Conservation (phyloP, 2,797 vertebrate species). For the Australoheros facetus region DNA sequence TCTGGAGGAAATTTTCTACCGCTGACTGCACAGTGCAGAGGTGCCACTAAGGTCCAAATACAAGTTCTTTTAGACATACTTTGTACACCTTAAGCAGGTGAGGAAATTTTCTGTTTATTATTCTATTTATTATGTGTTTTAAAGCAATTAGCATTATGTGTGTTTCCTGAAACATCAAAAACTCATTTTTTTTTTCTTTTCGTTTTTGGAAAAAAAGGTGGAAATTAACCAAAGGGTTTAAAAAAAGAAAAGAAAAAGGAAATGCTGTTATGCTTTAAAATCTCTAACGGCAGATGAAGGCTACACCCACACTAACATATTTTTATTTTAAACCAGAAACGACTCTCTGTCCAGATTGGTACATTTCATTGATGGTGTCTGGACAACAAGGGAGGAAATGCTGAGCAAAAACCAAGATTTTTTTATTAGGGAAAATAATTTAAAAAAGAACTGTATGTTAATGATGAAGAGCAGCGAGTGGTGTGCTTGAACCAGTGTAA, state of each 20-base stretch:
- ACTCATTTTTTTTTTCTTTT: too few species aligned
- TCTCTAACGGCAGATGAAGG: conserved; percentile 52
- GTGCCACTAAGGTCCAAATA: not conserved
- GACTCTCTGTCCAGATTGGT: not conserved
- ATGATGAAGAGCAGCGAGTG: not conserved
- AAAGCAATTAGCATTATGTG: not conserved
- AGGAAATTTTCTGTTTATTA: not conserved
- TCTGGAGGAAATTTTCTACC: not conserved
- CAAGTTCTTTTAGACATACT: not conserved
- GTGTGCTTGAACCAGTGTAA: not conserved
- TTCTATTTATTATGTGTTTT: not conserved
- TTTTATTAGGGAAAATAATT: not conserved
- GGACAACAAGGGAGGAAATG: not conserved
- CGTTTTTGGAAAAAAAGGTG: not conserved
- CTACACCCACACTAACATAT: not conserved
- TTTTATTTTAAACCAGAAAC: not conserved
- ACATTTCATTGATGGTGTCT: not conserved
- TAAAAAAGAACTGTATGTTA: not conserved
- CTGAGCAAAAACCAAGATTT: not conserved
- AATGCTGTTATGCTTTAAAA: conserved; percentile 30
- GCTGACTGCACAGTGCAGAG: conserved; percentile 29
- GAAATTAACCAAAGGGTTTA: conserved; percentile 8
- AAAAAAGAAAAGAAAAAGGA: conserved; percentile 15
- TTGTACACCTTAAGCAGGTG: not conserved
- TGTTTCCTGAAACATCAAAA: not conserved